These are phyloP conservation scores for Platynereis dumerilii DNA, from an alignment of 2,888 invertebrate genomes.

Conservation along the genomic window DNA sequence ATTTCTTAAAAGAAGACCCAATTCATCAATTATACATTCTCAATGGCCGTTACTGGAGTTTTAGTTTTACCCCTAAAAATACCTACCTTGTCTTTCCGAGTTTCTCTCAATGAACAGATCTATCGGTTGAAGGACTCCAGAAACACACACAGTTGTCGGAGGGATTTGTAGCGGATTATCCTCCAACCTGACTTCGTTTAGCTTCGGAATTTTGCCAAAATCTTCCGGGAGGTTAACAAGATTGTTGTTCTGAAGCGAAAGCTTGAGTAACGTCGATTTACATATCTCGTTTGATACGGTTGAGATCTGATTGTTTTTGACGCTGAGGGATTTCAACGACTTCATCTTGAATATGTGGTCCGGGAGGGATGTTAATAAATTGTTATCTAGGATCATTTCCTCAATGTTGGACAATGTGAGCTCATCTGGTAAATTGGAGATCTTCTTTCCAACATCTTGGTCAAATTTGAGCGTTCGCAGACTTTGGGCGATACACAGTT, in stretches of 20 bases:
- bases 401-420: neutral
- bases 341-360: neutral
- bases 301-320: constrained; percentile 4
- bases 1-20: no score
- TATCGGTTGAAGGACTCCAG: constrained; percentile 58
- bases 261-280: constrained; percentile 37
- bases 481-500: constrained; percentile 48
- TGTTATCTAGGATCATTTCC: neutral
- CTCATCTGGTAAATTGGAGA: constrained; percentile 29
- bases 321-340: neutral
- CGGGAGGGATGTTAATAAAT: neutral
- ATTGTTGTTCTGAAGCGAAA: constrained; percentile 52
- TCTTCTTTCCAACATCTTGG: constrained; percentile 48
- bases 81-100: constrained; percentile 53
- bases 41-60: no score
- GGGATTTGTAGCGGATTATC: constrained; percentile 56
- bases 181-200: constrained; percentile 54
- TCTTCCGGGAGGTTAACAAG: constrained; percentile 49
- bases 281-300: constrained; percentile 28
- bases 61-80: no score
- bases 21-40: no score
- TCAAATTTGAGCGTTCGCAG: constrained; percentile 49
- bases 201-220: constrained; percentile 47
- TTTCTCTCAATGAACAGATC: constrained; percentile 54
- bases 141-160: constrained; percentile 57